These are phyloP conservation scores for Entosphenus tridentatus DNA, from an alignment of 2,113 vertebrate species.

Conservation along the genomic window DNA sequence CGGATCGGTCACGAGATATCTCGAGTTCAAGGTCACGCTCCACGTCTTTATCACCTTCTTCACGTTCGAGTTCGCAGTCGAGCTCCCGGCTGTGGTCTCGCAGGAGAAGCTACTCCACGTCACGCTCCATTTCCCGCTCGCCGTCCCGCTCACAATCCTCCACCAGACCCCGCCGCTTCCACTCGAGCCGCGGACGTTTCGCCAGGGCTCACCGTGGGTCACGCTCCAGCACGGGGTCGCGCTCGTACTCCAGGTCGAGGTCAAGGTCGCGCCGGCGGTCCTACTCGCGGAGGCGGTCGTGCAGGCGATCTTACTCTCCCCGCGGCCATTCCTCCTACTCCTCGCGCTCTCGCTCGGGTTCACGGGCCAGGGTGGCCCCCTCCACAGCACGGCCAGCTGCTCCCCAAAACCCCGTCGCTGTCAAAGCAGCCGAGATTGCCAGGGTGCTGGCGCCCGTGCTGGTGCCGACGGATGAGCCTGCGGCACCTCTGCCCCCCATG, in stretches of 20 bases:
- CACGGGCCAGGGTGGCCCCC: too few relatives aligned
- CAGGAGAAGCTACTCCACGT: slow-evolving; percentile 18
- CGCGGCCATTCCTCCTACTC: too few relatives aligned
- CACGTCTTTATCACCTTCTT: slow-evolving; percentile 18
- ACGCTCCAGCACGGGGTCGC: slow-evolving; percentile 8
- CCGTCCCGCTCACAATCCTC: not conserved
- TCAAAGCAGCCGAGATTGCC: slow-evolving; percentile 24
- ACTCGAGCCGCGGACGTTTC: too few relatives aligned
- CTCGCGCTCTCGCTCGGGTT: too few relatives aligned
- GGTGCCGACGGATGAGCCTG: slow-evolving; percentile 23
- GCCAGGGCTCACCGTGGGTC: too few relatives aligned
- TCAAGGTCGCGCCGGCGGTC: slow-evolving; percentile 20
- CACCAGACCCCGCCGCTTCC: not conserved
- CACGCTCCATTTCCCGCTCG: slow-evolving; percentile 6
- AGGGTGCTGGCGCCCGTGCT: slow-evolving; percentile 16
- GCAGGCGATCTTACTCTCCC: too few relatives aligned
- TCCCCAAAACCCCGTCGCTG: slow-evolving; percentile 22
- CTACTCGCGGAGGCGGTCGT: slow-evolving; percentile 23
- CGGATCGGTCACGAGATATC: slow-evolving; percentile 20
- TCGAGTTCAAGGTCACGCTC: slow-evolving; percentile 23
- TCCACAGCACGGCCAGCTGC: slow-evolving; percentile 14
- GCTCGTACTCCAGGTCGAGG: slow-evolving; percentile 11
- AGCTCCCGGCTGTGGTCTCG: slow-evolving; percentile 26
- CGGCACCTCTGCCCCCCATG: slow-evolving; percentile 54
- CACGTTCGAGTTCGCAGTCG: slow-evolving; percentile 38